phyloP scores from a whole-genome alignment of 2,797 vertebrate genomes.

The Pitangus sulphuratus region DNA sequence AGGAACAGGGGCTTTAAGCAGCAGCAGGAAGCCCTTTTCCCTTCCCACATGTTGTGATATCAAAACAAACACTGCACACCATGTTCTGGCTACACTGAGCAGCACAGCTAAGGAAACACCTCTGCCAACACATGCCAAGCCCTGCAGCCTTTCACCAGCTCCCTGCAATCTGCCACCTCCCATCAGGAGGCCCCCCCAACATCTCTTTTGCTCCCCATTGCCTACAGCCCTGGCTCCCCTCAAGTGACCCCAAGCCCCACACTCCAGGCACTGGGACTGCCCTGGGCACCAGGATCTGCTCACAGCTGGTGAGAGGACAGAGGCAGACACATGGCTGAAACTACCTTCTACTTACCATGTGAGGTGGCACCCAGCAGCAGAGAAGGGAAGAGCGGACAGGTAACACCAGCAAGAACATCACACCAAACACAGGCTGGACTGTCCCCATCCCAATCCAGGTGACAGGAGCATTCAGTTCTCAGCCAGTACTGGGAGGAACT shows the following conservation, averaged over 20 bases:
- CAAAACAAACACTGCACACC: background rate
- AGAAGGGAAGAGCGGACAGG: constrained; percentile 30
- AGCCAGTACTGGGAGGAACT: rapidly evolving
- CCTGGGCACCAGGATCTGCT: background rate
- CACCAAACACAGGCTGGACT: background rate
- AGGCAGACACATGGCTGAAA: background rate
- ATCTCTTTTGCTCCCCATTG: background rate
- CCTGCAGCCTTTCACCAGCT: constrained; percentile 32
- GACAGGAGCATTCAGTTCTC: background rate
- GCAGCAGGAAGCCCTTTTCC: background rate
- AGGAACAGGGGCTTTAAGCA: background rate
- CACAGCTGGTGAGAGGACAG: background rate
- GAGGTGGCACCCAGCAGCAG: constrained; percentile 35
- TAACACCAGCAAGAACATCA: constrained; percentile 9
- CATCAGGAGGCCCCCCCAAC: background rate
- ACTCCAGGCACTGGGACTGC: background rate
- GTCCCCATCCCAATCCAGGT: background rate
- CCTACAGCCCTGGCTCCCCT: background rate
- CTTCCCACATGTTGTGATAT: background rate
- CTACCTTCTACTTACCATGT: constrained; percentile 2
- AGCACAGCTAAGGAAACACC: background rate
- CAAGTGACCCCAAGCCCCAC: rapidly evolving
- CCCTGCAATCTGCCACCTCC: background rate
- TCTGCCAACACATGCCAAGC: background rate
- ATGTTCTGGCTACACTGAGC: background rate